Percentiles rank a stretch among this genome's conserved stretches.
Evolutionary conservation across 53 echinoderm and acorn worm genomes (phyloP).

Genomic region (Patiria pectinifera): DNA sequence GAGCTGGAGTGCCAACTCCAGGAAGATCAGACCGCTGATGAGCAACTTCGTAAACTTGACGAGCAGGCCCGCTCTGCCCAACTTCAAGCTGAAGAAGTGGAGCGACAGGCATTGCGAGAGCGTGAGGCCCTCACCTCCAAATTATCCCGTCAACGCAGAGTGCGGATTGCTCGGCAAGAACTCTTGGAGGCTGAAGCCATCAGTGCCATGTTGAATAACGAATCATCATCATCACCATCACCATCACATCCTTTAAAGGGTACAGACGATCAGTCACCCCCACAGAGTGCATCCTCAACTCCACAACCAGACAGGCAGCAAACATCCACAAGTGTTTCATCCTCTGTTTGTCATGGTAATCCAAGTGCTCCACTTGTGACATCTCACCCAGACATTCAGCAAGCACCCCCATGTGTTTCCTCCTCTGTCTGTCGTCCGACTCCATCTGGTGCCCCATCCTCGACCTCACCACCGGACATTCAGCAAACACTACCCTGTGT

Average conservation of each 20-base stretch:
- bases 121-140: neutral
- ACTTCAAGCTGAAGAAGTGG: neutral
- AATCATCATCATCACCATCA: neutral
- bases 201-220: neutral
- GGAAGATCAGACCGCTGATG: conserved; percentile 19
- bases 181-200: neutral
- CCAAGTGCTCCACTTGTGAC: neutral
- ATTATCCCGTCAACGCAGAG: conserved; percentile 10
- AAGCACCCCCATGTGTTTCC: neutral
- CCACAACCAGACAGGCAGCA: neutral
- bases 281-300: neutral
- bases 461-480: neutral
- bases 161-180: neutral
- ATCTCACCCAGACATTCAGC: neutral
- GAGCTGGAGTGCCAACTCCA: conserved; percentile 9
- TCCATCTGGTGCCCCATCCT: conserved; percentile 1
- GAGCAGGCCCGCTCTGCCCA: neutral
- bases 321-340: neutral
- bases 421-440: neutral
- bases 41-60: neutral
- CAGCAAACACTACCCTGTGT: neutral
- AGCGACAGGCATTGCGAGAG: conserved; percentile 12
- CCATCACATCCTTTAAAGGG: too few species aligned
- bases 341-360: neutral
- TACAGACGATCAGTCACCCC: neutral